phyloP scores from a whole-genome alignment of 1,140 invertebrate species.

The Ylistrum balloti region DNA sequence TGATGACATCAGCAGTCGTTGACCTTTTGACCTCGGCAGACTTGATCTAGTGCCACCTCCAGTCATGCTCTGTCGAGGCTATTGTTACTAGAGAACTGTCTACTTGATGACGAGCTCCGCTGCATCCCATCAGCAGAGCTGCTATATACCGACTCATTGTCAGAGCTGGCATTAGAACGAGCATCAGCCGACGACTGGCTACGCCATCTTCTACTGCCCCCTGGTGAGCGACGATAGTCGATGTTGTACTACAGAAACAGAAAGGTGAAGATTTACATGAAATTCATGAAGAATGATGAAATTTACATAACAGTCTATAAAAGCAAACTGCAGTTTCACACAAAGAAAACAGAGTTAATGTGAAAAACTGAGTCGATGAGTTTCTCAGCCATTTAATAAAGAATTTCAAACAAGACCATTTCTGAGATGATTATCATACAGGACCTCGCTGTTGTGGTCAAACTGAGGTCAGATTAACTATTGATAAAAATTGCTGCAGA shows the following conservation, averaged over 20 bases:
- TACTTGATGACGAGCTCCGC: constrained; percentile 65
- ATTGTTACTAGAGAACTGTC: constrained; percentile 61
- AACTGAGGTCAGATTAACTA: too few species aligned
- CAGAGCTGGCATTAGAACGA: constrained; percentile 66
- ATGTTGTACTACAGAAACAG: constrained; percentile 79
- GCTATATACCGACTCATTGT: constrained; percentile 72
- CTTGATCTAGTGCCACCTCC: background rate
- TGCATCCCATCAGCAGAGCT: constrained; percentile 67
- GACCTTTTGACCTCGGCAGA: constrained; percentile 10
- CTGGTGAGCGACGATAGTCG: constrained; percentile 77
- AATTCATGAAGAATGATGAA: too few species aligned
- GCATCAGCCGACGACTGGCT: constrained; percentile 67
- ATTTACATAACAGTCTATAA: too few species aligned
- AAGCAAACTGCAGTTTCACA: too few species aligned
- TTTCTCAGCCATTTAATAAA: too few species aligned
- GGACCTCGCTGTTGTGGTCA: too few species aligned
- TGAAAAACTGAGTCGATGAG: too few species aligned
- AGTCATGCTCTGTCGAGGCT: constrained; percentile 50
- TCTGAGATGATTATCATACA: too few species aligned
- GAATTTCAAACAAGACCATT: too few species aligned
- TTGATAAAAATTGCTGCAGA: too few species aligned
- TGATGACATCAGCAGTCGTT: constrained; percentile 16
- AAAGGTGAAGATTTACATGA: background rate
- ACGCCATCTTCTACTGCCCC: constrained; percentile 69
- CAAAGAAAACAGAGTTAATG: too few species aligned